Evolutionary conservation across 2,888 invertebrate genomes (phyloP), one percentile per base, ranked within the genome.

Genomic region (Gortyna flavago): DNA sequence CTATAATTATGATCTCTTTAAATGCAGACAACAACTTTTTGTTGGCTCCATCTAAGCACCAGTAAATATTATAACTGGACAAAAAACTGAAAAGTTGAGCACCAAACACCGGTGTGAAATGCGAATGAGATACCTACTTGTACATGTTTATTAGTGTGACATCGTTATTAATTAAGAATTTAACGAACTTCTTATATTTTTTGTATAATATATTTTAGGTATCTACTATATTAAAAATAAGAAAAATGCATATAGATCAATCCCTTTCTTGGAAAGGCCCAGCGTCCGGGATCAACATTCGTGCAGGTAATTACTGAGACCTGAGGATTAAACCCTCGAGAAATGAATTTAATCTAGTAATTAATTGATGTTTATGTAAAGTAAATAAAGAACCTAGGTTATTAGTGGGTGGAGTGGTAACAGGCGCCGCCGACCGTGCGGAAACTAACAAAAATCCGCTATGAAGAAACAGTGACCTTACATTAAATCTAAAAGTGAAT

Each of bases 11-110:
- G n/a, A n/a, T n/a, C 16, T 69, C 25, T 54, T 64, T 69, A n/a
- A 64, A 54, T 32, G 57, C 29, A 18, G 29, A 66, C 21, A 21
- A 61, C 32, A 6, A 7, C 51, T 85, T 85, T 80, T 86, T 85
- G 41, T 79, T 8, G 16, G 38, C 38, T 38, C 38, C 74, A 79
- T 64, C 62, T 74, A 72, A 72, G 69, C 64, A 79, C 78, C 54
- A 70, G 68, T 62, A 74, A 82, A 85, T 83, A 81, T 84, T 79
- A 61, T 81, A 81, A 85, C 85, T 78, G 78, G 74, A 73, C 86
- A 90, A 92, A 92, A 91, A 93, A 91, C 85, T 83, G 67, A 85
- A 93, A 92, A 93, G 85, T 90, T 90, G 88, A 89, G 90, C 87
- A 89, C 83, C 84, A 81, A 54, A 77, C 73, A 72, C 48, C 44